A percentile compares a stretch with the other conserved stretches of the same genome.
These are phyloP conservation scores for Cnemophilus loriae DNA, from an alignment of 2,113 vertebrate genomes.

Conservation along the genomic window DNA sequence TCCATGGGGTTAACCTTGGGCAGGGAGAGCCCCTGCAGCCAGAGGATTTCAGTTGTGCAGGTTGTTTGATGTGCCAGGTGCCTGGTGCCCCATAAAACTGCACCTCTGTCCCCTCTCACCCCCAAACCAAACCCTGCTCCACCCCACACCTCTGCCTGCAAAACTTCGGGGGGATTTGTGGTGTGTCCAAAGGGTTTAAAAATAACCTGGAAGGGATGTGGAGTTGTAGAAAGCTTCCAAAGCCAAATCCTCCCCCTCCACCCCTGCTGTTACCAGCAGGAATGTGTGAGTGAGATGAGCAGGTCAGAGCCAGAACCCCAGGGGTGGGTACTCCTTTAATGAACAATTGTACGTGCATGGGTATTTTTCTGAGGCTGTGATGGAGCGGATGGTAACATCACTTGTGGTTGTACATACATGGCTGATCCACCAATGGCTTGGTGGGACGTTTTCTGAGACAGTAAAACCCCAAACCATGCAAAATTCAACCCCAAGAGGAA, in stretches of 20 bases:
- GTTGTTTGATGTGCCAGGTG: conserved; percentile 16
- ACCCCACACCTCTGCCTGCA: background rate
- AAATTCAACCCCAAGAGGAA: background rate
- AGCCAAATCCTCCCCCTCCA: background rate
- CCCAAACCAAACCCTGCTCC: background rate
- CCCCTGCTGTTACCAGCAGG: background rate
- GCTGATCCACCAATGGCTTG: background rate
- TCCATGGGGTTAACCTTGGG: background rate
- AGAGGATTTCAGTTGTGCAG: background rate
- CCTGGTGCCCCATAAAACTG: background rate
- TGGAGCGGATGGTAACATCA: background rate
- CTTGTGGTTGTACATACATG: background rate
- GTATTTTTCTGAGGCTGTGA: background rate
- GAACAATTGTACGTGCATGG: rapidly evolving
- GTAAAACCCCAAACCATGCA: background rate
- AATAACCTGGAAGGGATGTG: background rate
- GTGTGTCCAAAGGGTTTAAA: background rate
- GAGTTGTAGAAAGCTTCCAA: background rate
- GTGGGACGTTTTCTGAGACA: background rate
- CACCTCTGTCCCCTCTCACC: background rate
- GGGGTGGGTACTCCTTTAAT: background rate
- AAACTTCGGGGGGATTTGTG: background rate
- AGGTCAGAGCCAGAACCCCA: background rate
- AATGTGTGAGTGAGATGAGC: background rate
- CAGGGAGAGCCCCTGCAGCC: background rate